Conservation (phyloP, 2,113 vertebrate genomes). For the Ammospiza nelsoni region DNA sequence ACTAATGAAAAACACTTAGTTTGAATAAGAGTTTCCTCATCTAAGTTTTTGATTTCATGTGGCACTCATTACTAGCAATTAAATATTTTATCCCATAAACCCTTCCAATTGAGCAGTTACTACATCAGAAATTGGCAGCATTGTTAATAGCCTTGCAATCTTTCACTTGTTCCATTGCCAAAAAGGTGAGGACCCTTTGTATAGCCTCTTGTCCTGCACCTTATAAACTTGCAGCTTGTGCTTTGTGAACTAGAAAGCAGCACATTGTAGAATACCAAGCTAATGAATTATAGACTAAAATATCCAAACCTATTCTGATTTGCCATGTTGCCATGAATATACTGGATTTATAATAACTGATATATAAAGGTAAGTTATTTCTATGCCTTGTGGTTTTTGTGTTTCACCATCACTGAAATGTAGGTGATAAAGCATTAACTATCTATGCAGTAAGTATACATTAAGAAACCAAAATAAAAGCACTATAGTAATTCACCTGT, state of each 20-base stretch:
- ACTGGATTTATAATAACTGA: background rate
- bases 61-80: background rate
- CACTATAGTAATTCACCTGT: background rate
- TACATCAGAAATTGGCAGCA: background rate
- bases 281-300: background rate
- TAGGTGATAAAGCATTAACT: background rate
- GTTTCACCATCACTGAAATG: background rate
- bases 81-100: background rate
- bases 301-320: background rate
- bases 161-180: background rate
- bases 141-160: background rate
- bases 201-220: background rate
- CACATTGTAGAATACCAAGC: background rate
- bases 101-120: background rate
- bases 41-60: background rate
- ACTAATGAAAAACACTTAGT: background rate
- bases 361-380: background rate
- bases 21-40: background rate
- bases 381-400: background rate
- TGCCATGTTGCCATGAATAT: background rate
- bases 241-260: background rate
- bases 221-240: background rate
- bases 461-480: background rate
- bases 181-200: background rate
- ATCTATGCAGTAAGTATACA: background rate